Evolutionary conservation across 1,140 invertebrate species (phyloP), one percentile per base, ranked within the genome.

Genomic region (Rhopalosiphum maidis): DNA sequence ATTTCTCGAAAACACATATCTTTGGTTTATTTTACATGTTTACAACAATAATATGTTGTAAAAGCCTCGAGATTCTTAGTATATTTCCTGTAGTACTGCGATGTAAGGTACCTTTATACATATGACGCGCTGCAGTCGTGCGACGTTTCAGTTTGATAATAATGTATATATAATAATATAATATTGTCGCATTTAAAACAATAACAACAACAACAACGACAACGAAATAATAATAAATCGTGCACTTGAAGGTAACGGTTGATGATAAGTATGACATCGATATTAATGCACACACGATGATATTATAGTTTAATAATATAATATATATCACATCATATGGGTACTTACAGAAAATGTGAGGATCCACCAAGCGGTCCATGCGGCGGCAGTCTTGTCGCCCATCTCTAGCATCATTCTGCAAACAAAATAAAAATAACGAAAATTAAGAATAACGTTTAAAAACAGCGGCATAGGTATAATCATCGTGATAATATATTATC

Each of bases 321-420:
- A 87, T n/a, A 68, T n/a, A 30, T 5, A 15, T 60, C 5, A 18
- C 15, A 18, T 51, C 15, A 51, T 51, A 51, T 2, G 48, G 3
- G 25, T 90, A 68, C 89, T 90, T 41, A 90, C 89, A n/a, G 89
- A 90, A 90, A 90, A 68, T 55, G 89, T 68, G 41, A 90, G 55
- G 55, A 90, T 90, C 89, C 89, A 90, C 89, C 89, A 90, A 43
- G 54, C 41, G 37, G 54, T 43, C 89, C 55, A 30, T 46, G 30
- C 89, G 1, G 35, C 89, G 11, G 54, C 15, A 8, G 89, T 68
- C 37, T 90, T 90, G 37, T 90, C 54, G 15, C 37, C 54, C 89
- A 89, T 89, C 35, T 22, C 51, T 55, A 37, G 41, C 54, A 35
- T 90, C 89, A 35, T 6, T 90, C 89, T 90, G 41, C 0, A 30